These are phyloP conservation scores for Temnothorax rugatulus DNA, from an alignment of 2,888 invertebrate species.

Conservation along the genomic window DNA sequence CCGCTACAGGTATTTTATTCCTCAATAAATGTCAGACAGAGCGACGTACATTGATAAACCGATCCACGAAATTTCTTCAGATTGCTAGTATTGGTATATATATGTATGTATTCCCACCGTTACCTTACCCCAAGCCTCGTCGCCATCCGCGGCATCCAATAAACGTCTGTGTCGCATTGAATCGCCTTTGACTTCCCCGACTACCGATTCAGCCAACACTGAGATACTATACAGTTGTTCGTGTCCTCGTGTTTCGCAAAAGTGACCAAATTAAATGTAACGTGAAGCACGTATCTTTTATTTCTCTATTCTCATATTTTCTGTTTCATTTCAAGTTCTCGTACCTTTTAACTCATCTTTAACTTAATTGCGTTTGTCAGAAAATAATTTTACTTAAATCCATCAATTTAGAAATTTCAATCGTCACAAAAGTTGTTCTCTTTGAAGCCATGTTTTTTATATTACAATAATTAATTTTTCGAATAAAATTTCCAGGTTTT, in stretches of 20 bases:
- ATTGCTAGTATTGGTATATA: background rate
- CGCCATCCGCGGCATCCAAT: background rate
- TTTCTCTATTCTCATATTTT: background rate
- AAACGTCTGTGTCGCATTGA: slow-evolving; percentile 15
- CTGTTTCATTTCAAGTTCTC: background rate
- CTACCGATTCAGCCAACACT: background rate
- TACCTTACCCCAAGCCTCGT: background rate
- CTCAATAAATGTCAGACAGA: slow-evolving; percentile 31
- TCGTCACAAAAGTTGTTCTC: background rate
- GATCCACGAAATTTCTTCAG: slow-evolving; percentile 1
- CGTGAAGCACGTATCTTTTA: background rate
- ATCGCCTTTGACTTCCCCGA: background rate
- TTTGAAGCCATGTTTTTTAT: background rate
- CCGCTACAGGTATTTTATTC: slow-evolving; percentile 39
- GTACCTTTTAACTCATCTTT: background rate
- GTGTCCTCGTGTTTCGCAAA: background rate
- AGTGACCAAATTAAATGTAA: background rate
- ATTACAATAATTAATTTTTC: background rate
- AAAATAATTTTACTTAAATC: background rate
- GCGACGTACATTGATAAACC: background rate
- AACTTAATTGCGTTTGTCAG: background rate
- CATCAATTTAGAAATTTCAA: too few species aligned
- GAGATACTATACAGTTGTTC: background rate
- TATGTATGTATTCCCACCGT: background rate
- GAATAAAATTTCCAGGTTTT: background rate